Evolutionary conservation across 2,113 vertebrate genomes (phyloP), one percentile per base, ranked within the genome.

Genomic region (Arothron firmamentum): DNA sequence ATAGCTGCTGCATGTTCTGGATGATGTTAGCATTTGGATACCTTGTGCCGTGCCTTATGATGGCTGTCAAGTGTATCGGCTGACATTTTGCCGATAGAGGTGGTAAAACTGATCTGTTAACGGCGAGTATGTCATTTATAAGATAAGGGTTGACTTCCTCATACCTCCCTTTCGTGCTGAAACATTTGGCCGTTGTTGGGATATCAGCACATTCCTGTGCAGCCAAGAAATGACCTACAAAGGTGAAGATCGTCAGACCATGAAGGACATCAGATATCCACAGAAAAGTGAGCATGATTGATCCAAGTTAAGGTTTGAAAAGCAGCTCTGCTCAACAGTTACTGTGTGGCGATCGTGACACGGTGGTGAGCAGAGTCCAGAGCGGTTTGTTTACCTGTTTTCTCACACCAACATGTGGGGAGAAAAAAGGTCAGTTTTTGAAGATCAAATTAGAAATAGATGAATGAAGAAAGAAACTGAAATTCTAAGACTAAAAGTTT

Each of bases 21-120:
- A 96, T 74, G 72, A 93, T 93, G 18, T 91, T 92, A 55, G 58
- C 53, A 0, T 93, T 96, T 0, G 96, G 96, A 78, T 93, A 95
- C 61, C 96, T 91, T 0, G 94, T 96, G 52, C 95, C 96, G 47
- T 98, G 96, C 9, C 95, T 90, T 72, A 96, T 80, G 21, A 98
- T 71, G 6, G 92, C 93, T 0, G 90, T 92, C 51, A 98, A 76
- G 66, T 97, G 92, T 19, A 94, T 84, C 11, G 88, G 85, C 0
- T 59, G 74, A 75, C 96, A 97, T 46, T 79, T 56, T 3, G 85
- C 60, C 17, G 81, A 81, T 6, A 84, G 91, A 25, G 87, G 77
- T 56, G 80, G 81, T 18, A 88, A 49, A 2, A 85, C 20, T 2
- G 88, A 89, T 6, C 57, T 70, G 45, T 91, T 91, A n/a, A 89